A percentile compares a stretch with the other conserved stretches of the same genome.
Evolutionary conservation across 2,113 vertebrate genomes (phyloP).

Genomic region (Calidris pygmaea): DNA sequence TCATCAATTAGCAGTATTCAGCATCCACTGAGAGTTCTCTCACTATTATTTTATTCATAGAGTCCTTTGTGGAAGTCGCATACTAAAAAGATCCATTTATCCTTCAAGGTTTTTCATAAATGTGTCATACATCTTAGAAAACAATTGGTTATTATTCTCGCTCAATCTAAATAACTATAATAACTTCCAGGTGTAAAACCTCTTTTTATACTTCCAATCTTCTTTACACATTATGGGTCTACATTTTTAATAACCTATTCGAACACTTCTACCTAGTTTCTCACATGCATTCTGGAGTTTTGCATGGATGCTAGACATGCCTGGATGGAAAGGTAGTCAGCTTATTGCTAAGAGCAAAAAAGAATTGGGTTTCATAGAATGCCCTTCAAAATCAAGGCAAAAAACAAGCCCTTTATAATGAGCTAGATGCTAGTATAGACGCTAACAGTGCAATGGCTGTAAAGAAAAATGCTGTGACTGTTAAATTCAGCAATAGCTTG

Average conservation of each 20-base stretch:
- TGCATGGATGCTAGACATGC: neutral
- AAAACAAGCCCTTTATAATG: neutral
- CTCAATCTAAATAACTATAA: conserved; percentile 62
- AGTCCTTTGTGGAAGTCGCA: conserved; percentile 63
- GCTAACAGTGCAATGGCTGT: neutral
- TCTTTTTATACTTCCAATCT: conserved; percentile 16
- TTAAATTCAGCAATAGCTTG: neutral
- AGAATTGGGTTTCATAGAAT: conserved; percentile 23
- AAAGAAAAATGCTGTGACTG: neutral
- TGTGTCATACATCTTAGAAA: conserved; percentile 52
- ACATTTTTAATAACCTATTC: conserved; percentile 34
- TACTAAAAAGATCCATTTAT: conserved; percentile 65
- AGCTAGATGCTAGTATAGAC: neutral
- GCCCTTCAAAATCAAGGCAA: conserved; percentile 33
- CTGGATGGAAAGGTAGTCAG: neutral
- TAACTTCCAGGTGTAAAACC: conserved; percentile 67
- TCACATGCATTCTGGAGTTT: neutral
- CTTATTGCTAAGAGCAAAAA: neutral
- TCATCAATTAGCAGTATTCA: conserved; percentile 69
- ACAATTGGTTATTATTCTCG: conserved; percentile 65
- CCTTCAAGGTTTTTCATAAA: conserved; percentile 69
- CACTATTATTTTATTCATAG: conserved; percentile 71
- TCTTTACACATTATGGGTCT: neutral
- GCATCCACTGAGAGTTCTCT: conserved; percentile 64
- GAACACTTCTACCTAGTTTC: conserved; percentile 26